Base-by-base conservation (phyloP, 2,888 invertebrate species). In the Aradus depressus region DNA sequence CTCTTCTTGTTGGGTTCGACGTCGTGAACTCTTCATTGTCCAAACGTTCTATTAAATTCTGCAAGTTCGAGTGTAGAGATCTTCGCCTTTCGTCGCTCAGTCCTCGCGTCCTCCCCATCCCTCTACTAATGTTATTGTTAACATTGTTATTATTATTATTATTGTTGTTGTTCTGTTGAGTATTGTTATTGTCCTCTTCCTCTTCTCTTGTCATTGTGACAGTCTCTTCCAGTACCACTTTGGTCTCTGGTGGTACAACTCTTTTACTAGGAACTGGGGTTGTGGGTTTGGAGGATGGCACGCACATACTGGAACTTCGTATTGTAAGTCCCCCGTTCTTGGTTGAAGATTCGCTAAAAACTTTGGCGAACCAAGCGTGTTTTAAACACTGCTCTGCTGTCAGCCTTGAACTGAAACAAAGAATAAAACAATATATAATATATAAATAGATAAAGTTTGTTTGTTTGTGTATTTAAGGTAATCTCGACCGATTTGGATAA, bases 301-400 rank as follows among this genome's bases (percentile, higher is more conserved):
- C 53, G 14, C 53, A 57, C 60, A 56, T n/a, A n/a, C n/a, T n/a
- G n/a, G n/a, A 12, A 37, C 41, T 60, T 49, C 48, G 62, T 54
- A n/a, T 37, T 44, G 16, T 49, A 18, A 28, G 44, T 42, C n/a
- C n/a, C n/a, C n/a, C n/a, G n/a, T n/a, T n/a, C n/a, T n/a, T n/a
- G 6, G 55, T 32, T 19, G 53, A 38, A 19, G 51, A 38, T 45
- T 52, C 49, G 22, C 53, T 50, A 21, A 58, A 53, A 12, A 44
- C 50, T 42, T 55, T 58, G 8, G 53, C 31, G 66, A 93, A 77
- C 93, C 92, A 93, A 64, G 84, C 79, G 73, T 93, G 92, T 68
- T 86, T 80, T 67, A 92, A 78, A 72, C 92, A 85, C 71, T 89
- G 84, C 65, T 80, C 77, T 65, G 89, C 88, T 67, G 84, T 83